These are phyloP conservation scores for Lophius americanus DNA, from an alignment of 2,797 vertebrate species.

Conservation along the genomic window DNA sequence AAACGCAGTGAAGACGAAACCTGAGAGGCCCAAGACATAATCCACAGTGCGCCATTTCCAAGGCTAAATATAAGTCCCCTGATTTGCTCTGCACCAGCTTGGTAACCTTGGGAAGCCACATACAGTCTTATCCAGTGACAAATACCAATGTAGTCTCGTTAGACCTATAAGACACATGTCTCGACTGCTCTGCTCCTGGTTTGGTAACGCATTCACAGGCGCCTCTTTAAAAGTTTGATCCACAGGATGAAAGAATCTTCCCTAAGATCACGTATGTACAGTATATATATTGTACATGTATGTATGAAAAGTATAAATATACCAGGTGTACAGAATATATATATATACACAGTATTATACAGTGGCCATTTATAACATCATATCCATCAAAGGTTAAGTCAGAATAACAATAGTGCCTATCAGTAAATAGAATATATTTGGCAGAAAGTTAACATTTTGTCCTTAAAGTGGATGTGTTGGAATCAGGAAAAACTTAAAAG, in stretches of 20 bases:
- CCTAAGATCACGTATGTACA: constrained; percentile 31
- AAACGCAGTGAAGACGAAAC: constrained; percentile 82
- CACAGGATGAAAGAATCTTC: constrained; percentile 49
- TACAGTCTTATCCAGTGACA: constrained; percentile 63
- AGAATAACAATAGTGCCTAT: no score
- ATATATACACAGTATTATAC: no score
- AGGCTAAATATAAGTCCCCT: constrained; percentile 85
- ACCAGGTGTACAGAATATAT: no score
- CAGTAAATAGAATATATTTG: no score
- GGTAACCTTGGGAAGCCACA: constrained; percentile 77
- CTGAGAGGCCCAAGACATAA: constrained; percentile 83
- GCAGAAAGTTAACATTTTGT: no score
- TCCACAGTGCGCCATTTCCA: constrained; percentile 79
- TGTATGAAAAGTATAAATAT: no score
- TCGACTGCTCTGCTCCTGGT: constrained; percentile 31
- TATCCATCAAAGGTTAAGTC: no score
- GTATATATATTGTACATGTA: no score
- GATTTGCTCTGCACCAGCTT: constrained; percentile 72
- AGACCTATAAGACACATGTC: constrained; percentile 65
- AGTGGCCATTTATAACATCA: no score
- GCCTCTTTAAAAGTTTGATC: constrained; percentile 48
- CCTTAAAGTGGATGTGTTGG: no score
- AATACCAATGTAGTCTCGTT: constrained; percentile 60
- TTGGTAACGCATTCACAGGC: constrained; percentile 36
- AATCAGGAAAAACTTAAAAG: no score